Evolutionary conservation across 2,888 invertebrate genomes (phyloP).

Genomic region (Coecobrya sp.): DNA sequence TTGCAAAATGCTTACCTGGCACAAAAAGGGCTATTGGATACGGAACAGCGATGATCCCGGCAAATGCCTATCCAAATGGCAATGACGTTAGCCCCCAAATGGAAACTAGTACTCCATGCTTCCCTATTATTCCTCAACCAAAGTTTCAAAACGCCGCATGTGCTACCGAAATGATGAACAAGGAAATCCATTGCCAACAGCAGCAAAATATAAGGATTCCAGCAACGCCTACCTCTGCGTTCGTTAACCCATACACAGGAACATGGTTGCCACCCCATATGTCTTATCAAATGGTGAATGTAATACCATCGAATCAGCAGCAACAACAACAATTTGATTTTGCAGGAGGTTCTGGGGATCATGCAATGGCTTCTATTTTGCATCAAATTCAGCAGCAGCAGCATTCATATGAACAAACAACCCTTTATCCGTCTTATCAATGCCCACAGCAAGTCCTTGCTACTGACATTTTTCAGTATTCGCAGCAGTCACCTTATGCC

Average conservation of each 20-base stretch:
- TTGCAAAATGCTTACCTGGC: constrained; percentile 59
- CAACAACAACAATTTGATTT: constrained; percentile 7
- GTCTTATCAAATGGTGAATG: constrained; percentile 52
- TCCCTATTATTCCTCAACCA: constrained; percentile 53
- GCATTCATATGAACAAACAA: neutral
- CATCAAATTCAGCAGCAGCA: constrained; percentile 32
- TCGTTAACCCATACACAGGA: neutral
- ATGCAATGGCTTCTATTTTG: neutral
- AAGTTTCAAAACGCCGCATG: neutral
- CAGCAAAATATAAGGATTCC: neutral
- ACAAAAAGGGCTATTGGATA: constrained; percentile 27
- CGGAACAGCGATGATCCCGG: neutral
- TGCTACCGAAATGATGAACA: neutral
- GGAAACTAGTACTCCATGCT: neutral
- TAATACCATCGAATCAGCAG: neutral
- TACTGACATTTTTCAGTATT: neutral
- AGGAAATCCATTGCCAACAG: neutral
- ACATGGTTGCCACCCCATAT: neutral
- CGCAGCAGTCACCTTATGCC: constrained; percentile 7
- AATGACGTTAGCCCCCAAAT: neutral
- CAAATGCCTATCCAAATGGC: neutral
- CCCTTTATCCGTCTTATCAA: neutral
- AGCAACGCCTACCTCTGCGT: neutral
- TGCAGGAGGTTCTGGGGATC: constrained; percentile 40
- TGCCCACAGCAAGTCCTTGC: neutral